Conservation (phyloP, 2,797 vertebrate species). For the Pipistrellus pipistrellus region DNA sequence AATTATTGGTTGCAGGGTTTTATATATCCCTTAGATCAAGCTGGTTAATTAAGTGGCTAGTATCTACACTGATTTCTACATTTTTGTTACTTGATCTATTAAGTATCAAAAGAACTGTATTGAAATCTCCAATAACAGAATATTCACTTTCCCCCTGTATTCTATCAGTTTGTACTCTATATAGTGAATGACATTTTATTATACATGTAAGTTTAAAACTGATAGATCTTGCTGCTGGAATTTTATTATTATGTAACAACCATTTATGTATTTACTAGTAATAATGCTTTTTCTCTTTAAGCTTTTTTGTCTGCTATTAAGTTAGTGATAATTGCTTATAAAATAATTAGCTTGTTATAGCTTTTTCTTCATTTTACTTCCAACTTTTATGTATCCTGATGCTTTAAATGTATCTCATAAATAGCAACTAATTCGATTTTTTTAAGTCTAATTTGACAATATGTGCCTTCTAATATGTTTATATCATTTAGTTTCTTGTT, state of each 20-base stretch:
- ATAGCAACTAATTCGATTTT: neutral
- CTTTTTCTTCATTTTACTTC: slow-evolving; percentile 5
- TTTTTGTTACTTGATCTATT: neutral
- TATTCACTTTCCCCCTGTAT: neutral
- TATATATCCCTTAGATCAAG: neutral
- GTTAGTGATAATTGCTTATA: neutral
- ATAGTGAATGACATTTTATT: slow-evolving; percentile 1
- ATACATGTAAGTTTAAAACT: neutral
- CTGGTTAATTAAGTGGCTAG: slow-evolving; percentile 28
- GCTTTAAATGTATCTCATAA: slow-evolving; percentile 32
- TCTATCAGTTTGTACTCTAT: neutral
- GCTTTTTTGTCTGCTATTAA: slow-evolving; percentile 7
- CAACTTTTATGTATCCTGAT: neutral
- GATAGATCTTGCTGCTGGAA: neutral
- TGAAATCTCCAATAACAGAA: slow-evolving; percentile 7
- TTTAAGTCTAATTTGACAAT: neutral
- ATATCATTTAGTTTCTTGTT: slow-evolving; percentile 17
- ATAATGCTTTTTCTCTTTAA: slow-evolving; percentile 42
- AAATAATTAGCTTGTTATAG: neutral
- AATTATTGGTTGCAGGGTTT: neutral
- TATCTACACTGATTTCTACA: neutral
- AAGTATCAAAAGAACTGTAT: neutral
- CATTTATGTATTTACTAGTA: neutral
- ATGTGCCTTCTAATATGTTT: neutral
- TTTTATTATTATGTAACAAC: neutral